Evolutionary conservation across 64 coral and sea anemone genomes (phyloP), one percentile per base, ranked within the genome.

Genomic region (Trachythela sp.): DNA sequence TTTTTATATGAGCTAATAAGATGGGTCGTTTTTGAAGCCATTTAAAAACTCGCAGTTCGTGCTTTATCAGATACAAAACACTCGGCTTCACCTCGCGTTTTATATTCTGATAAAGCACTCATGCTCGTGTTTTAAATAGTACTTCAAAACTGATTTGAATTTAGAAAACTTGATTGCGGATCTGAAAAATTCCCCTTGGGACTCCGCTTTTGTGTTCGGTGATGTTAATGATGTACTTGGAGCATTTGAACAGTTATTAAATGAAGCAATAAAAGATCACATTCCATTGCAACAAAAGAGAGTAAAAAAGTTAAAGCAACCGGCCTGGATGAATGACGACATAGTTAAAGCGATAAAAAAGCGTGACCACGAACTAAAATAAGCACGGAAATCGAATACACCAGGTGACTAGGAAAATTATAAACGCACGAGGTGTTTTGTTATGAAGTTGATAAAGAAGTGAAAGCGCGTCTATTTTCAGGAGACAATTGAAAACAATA

Each of bases 241-340:
- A 70, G 77, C 83, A 26, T 83, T 85, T 85, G 89, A 91, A 51
- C 22, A 45, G 27, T 48, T 91, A 11, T 49, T 91, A 48, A 92
- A 39, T 50, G 39, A 92, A 32, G 90, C 58, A 49, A 22, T 92
- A 22, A 87, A 87, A 33, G 48, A 92, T n/a, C 84, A 91, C 52
- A 86, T 91, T 35, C 90, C 84, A 35, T 48, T 40, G 39, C 86
- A 91, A 71, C 84, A 91, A 91, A 91, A 77, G 84, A 29, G 64
- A 11, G 90, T 91, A 27, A 91, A 87, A 64, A 91, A 75, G 75
- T 15, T 27, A 70, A 91, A 86, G 29, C 90, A 91, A 48, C 84
- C 85, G 15, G 84, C 58, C 13, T 92, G 84, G 90, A 87, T 92
- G 39, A 72, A 92, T 80, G 71, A 84, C 14, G 39, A 84, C 50